Evolutionary conservation across 2,113 vertebrate genomes (phyloP).

Genomic region (Macrotus californicus): DNA sequence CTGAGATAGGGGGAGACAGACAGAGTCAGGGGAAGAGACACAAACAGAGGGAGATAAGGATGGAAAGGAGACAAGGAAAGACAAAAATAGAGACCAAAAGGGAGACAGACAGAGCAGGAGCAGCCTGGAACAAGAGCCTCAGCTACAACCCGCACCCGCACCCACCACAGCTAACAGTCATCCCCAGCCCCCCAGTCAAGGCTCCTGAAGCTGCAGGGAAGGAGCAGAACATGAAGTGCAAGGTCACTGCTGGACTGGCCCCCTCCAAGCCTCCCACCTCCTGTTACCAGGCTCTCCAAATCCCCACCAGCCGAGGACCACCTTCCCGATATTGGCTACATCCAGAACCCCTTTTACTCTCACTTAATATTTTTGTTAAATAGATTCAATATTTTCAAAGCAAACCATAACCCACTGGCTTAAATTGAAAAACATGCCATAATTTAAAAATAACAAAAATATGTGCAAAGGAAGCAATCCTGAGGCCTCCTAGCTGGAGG

Average conservation of each 20-base stretch:
- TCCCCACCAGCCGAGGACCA: neutral
- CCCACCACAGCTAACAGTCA: neutral
- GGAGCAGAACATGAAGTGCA: neutral
- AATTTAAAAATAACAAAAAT: neutral
- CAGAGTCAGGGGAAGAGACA: neutral
- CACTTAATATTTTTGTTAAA: neutral
- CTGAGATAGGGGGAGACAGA: neutral
- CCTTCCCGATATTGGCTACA: rapidly evolving
- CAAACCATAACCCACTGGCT: neutral
- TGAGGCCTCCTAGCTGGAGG: rapidly evolving
- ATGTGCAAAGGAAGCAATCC: neutral
- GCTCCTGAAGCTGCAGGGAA: neutral
- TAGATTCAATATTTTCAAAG: neutral
- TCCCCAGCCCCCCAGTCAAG: too few species aligned
- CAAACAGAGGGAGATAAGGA: neutral
- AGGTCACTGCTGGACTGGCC: neutral
- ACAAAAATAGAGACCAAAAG: neutral
- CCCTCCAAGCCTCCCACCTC: neutral
- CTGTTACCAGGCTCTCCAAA: neutral
- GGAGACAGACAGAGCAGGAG: neutral
- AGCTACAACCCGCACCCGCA: rapidly evolving
- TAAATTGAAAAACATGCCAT: neutral
- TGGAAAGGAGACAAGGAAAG: neutral
- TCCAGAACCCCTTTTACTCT: neutral
- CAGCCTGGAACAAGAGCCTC: neutral